These are phyloP conservation scores for Drosophila paracracens DNA, from an alignment of 2,888 invertebrate genomes.

Conservation along the genomic window DNA sequence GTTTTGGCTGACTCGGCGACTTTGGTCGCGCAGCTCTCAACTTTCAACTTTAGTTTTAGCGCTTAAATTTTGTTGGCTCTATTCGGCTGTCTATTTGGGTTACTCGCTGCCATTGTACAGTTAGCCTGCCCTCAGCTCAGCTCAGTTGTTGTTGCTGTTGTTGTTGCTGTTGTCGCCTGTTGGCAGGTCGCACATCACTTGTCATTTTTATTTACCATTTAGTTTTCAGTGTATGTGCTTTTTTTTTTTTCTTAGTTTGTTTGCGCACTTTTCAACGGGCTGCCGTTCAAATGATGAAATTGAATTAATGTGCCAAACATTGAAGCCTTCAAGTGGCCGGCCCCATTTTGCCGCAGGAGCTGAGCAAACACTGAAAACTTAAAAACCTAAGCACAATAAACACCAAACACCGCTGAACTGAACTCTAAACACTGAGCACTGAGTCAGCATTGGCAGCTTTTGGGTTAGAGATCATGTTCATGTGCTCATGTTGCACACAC, in stretches of 20 bases:
- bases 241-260: slow-evolving; percentile 40
- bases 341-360: slow-evolving; percentile 51
- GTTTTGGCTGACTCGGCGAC: slow-evolving; percentile 51
- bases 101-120: slow-evolving; percentile 63
- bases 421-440: slow-evolving; percentile 1
- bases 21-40: slow-evolving; percentile 59
- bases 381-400: slow-evolving; percentile 6
- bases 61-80: slow-evolving; percentile 48
- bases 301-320: slow-evolving; percentile 60
- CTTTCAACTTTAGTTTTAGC: slow-evolving; percentile 73
- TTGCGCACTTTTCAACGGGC: slow-evolving; percentile 51
- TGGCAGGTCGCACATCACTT: slow-evolving; percentile 66
- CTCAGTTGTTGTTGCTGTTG: slow-evolving; percentile 13
- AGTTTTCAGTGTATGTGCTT: background rate
- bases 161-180: slow-evolving; percentile 24
- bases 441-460: slow-evolving; percentile 28
- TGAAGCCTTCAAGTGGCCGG: slow-evolving; percentile 60
- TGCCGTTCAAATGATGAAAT: slow-evolving; percentile 64
- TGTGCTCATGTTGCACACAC: slow-evolving; percentile 24
- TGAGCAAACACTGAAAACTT: slow-evolving; percentile 46
- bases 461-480: slow-evolving; percentile 32
- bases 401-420: slow-evolving; percentile 6
- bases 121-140: slow-evolving; percentile 43
- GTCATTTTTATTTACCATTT: slow-evolving; percentile 61
- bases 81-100: slow-evolving; percentile 64